Base-by-base conservation (phyloP, 2,888 invertebrate genomes). In the Calameuta idolon region DNA sequence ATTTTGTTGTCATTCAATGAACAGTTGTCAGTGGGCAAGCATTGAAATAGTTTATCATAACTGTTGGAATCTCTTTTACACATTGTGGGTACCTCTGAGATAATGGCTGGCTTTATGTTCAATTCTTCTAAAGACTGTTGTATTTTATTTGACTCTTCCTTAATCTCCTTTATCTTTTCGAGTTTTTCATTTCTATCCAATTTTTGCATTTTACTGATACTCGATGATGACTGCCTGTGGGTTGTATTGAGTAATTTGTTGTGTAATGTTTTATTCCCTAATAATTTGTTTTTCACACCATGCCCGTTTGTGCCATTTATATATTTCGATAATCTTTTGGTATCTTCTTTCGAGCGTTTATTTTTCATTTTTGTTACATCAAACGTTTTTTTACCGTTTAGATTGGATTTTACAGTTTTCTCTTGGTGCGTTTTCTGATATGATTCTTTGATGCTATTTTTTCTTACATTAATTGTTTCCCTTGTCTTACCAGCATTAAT, bases 101-200 rank as follows among this genome's bases (percentile, higher is more conserved):
- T 73, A 23, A 81, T 34, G 11, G 76, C 81, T 69, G 87, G 87
- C 80, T 82, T 81, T 80, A 86, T 83, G 83, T 86, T 83, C 84
- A 85, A 85, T 84, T 83, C 77, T 82, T 79, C 79, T 75, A 74
- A 74, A 79, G 76, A 69, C 79, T 71, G 79, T 78, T 69, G 74
- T 77, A 79, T 55, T 71, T 76, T 79, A 34, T 75, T 31, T 30
- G 15, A n/a, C 15, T 75, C 33, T 34, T 34, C 74, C 12, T 15
- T 34, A 34, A 34, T 76, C n/a, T 76, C 76, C 34, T 30, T 35
- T 9, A 34, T 30, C 34, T 76, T 34, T 34, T 76, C 68, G 23
- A 55, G 23, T 55, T 55, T 55, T 9, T 55, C 55, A 23, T 2
- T 55, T 23, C 2, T 55, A 55, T 55, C 55, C 2, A 55, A 23